Evolutionary conservation across 2,888 invertebrate genomes (phyloP).

Genomic region (Meghimatium bilineatum): DNA sequence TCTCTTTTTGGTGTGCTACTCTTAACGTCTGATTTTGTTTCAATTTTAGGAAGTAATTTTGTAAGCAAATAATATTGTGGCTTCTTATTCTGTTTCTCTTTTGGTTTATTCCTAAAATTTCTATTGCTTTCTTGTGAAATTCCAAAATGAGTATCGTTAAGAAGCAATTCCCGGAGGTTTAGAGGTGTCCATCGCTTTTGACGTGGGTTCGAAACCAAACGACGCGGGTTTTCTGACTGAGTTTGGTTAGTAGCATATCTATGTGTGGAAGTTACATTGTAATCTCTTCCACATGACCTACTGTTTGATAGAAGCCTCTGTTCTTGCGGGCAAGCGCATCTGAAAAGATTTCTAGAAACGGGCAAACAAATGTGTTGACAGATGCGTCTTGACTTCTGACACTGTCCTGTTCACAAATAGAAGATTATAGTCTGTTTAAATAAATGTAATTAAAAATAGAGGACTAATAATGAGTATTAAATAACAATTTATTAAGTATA

Average conservation of each 20-base stretch:
- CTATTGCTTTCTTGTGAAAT: too few species aligned
- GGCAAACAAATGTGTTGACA: neutral
- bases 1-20: too few species aligned
- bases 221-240: neutral
- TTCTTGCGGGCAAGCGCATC: neutral
- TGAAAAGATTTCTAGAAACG: neutral
- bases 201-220: neutral
- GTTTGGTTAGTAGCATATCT: neutral
- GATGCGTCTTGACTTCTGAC: neutral
- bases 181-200: neutral
- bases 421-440: neutral
- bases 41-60: too few species aligned
- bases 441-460: too few species aligned
- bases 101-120: too few species aligned
- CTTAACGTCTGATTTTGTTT: too few species aligned
- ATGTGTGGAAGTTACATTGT: neutral
- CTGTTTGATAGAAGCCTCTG: neutral
- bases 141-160: too few species aligned
- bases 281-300: neutral
- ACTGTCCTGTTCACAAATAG: neutral
- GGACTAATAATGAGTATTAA: too few species aligned
- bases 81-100: too few species aligned
- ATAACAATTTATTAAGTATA: too few species aligned
- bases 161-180: too few species aligned
- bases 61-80: too few species aligned